A percentile compares a stretch with the other conserved stretches of the same genome.
phyloP scores from a whole-genome alignment of 2,888 invertebrate genomes.

The Yponomeuta sedellus region DNA sequence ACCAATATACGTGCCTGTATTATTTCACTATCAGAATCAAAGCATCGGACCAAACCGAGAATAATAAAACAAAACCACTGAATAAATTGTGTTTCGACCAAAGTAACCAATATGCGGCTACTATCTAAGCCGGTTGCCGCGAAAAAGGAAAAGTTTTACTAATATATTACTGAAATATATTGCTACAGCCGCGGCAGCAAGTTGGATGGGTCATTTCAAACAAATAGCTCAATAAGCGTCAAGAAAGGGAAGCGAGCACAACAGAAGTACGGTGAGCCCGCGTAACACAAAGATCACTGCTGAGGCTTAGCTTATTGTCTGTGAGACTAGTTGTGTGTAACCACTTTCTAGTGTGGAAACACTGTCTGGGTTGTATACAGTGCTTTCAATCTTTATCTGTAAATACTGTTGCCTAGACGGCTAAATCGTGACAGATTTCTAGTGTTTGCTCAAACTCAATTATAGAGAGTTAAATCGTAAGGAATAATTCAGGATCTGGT shows the following conservation, averaged over 20 bases:
- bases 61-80: background rate
- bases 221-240: conserved; percentile 54
- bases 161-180: conserved; percentile 17
- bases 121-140: conserved; percentile 5
- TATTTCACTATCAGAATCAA: too few species aligned
- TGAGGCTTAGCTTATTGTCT: too few species aligned
- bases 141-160: conserved; percentile 13
- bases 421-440: too few species aligned
- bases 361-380: too few species aligned
- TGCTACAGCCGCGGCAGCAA: conserved; percentile 22
- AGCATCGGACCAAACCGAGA: background rate
- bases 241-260: conserved; percentile 34
- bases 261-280: conserved; percentile 35
- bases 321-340: too few species aligned
- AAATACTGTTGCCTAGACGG: too few species aligned
- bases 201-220: conserved; percentile 32
- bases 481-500: too few species aligned
- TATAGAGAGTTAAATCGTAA: too few species aligned
- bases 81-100: background rate
- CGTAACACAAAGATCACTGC: too few species aligned
- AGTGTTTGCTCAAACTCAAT: too few species aligned
- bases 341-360: too few species aligned
- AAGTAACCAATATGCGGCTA: conserved; percentile 2
- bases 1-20: background rate
- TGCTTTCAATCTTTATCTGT: too few species aligned